Conservation (phyloP, 2,113 vertebrate species). For the Labeo rohita region DNA sequence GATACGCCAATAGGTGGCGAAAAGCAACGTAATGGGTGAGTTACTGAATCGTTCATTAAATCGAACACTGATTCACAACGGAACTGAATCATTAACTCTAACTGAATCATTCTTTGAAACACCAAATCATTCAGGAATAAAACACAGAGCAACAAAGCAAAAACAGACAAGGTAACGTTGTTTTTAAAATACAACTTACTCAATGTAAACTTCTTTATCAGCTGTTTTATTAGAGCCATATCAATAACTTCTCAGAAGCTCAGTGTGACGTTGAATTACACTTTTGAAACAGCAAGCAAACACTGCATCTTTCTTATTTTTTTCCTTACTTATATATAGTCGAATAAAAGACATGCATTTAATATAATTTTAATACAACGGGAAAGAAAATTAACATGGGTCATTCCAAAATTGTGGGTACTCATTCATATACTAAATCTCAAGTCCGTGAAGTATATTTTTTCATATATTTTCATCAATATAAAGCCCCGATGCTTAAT, state of each 20-base stretch:
- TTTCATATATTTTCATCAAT: too few relatives aligned
- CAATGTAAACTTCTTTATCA: too few relatives aligned
- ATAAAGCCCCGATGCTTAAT: too few relatives aligned
- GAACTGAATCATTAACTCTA: background rate
- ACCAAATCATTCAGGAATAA: background rate
- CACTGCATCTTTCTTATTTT: background rate
- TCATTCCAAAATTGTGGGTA: too few relatives aligned
- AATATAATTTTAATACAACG: background rate
- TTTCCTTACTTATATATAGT: background rate
- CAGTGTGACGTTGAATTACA: background rate
- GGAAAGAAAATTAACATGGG: background rate
- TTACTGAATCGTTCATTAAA: background rate
- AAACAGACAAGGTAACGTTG: too few relatives aligned
- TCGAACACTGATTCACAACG: background rate
- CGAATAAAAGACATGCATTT: background rate
- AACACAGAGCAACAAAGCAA: too few relatives aligned
- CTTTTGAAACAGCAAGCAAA: background rate
- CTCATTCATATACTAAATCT: too few relatives aligned
- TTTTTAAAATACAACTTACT: too few relatives aligned
- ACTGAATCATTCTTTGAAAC: background rate
- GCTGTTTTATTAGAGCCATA: too few relatives aligned
- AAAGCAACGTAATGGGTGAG: background rate
- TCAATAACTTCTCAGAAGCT: background rate
- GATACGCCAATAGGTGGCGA: background rate
- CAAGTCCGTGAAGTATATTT: too few relatives aligned